phyloP scores from a whole-genome alignment of 1,140 invertebrate species.

The Heterodera carotae region DNA sequence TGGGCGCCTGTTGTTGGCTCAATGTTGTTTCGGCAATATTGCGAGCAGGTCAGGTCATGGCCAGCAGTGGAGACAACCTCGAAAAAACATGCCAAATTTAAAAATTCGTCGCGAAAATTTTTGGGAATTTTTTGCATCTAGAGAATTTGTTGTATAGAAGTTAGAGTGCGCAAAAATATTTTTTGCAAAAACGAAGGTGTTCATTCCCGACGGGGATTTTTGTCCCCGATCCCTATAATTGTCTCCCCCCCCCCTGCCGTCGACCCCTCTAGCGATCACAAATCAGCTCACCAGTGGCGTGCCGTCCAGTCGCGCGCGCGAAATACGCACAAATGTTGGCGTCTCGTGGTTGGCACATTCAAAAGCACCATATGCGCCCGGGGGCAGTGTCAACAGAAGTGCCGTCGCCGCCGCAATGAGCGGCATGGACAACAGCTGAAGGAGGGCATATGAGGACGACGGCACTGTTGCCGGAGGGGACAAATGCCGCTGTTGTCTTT shows the following conservation, averaged over 20 bases:
- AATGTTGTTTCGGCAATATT: conserved; percentile 65
- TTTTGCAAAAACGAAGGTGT: no score
- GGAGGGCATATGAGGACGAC: neutral
- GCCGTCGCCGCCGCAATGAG: neutral
- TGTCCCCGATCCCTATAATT: no score
- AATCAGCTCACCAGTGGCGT: conserved; percentile 61
- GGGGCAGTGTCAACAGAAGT: neutral
- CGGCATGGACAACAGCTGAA: no score
- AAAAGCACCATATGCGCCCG: conserved; percentile 41
- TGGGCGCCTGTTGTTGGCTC: conserved; percentile 65
- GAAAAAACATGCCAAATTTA: no score
- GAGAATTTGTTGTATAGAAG: no score
- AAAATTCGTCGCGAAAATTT: no score
- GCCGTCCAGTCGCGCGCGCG: conserved; percentile 61
- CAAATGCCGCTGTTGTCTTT: no score
- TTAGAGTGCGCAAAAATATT: no score
- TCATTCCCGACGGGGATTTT: no score
- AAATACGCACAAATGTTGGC: conserved; percentile 63
- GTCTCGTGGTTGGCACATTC: conserved; percentile 62
- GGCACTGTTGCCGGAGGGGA: conserved; percentile 11
- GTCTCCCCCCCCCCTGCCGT: no score
- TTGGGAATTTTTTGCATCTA: no score
- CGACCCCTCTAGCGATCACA: no score
- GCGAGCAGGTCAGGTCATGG: conserved; percentile 64
- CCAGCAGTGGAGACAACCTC: conserved; percentile 62